These are phyloP conservation scores for Erinaceus europaeus DNA, from an alignment of 2,113 vertebrate species.

Conservation along the genomic window DNA sequence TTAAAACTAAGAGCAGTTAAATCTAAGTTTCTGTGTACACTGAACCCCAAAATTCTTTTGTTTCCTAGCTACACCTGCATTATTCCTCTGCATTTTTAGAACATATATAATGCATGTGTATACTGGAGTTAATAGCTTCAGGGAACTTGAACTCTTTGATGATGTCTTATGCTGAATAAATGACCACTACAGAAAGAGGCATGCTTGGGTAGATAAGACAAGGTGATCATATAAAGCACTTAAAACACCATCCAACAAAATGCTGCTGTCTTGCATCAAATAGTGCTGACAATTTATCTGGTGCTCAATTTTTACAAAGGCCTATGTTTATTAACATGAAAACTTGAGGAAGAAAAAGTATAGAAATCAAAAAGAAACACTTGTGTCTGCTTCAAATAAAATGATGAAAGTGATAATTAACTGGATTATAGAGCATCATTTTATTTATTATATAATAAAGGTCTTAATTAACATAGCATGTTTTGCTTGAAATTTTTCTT, in stretches of 20 bases:
- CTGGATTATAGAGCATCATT: constrained; percentile 26
- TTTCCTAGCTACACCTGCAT: neutral
- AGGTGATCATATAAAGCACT: constrained; percentile 22
- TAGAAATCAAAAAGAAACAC: neutral
- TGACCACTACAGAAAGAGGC: constrained; percentile 19
- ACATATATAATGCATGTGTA: constrained; percentile 12
- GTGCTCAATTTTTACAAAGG: constrained; percentile 14
- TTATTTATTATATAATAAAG: constrained; percentile 31
- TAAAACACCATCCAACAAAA: constrained; percentile 48
- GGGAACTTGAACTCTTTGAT: constrained; percentile 31
- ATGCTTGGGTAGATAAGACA: constrained; percentile 10
- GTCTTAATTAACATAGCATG: neutral
- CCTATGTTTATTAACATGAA: neutral
- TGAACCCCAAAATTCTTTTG: neutral
- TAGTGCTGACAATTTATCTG: neutral
- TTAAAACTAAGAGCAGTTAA: neutral
- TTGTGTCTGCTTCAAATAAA: neutral
- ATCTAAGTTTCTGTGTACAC: neutral
- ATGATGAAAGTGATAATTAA: constrained; percentile 20
- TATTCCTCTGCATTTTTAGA: neutral
- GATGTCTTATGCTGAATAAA: constrained; percentile 44
- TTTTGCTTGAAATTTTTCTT: constrained; percentile 40
- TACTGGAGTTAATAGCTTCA: constrained; percentile 51
- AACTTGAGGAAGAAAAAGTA: neutral
- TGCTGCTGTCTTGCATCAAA: neutral